These are phyloP conservation scores for Poecilus cupreus DNA, from an alignment of 2,888 invertebrate genomes.

Conservation along the genomic window DNA sequence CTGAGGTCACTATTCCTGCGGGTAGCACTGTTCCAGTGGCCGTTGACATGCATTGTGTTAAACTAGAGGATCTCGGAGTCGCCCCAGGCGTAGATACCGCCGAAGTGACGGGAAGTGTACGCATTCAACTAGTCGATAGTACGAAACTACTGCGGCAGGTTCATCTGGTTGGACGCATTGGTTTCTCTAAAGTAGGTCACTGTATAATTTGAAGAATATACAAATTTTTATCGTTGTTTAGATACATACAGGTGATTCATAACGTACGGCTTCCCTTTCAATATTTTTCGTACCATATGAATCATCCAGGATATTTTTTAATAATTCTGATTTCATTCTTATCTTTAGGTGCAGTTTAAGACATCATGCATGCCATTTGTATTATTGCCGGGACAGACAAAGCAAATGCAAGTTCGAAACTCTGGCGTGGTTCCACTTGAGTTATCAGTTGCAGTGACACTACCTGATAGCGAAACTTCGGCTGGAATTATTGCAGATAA, in stretches of 20 bases:
- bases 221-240: background rate
- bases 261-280: no score
- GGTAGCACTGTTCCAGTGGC: background rate
- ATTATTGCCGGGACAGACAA: constrained; percentile 35
- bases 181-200: constrained; percentile 25
- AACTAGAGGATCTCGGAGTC: background rate
- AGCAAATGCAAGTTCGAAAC: constrained; percentile 43
- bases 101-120: background rate
- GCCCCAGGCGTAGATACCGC: background rate
- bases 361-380: constrained; percentile 34
- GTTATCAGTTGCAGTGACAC: constrained; percentile 9
- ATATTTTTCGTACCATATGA: no score
- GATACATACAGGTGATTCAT: background rate
- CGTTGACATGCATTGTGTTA: background rate
- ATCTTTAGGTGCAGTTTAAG: constrained; percentile 38
- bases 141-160: constrained; percentile 12
- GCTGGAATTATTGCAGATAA: background rate
- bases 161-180: constrained; percentile 7
- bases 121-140: background rate
- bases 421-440: constrained; percentile 40
- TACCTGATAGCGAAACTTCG: background rate
- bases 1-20: background rate
- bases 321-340: background rate
- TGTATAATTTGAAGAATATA: background rate
- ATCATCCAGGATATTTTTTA: no score